Conservation (phyloP, 2,888 invertebrate species). For the Carpatolechia fugitivella region DNA sequence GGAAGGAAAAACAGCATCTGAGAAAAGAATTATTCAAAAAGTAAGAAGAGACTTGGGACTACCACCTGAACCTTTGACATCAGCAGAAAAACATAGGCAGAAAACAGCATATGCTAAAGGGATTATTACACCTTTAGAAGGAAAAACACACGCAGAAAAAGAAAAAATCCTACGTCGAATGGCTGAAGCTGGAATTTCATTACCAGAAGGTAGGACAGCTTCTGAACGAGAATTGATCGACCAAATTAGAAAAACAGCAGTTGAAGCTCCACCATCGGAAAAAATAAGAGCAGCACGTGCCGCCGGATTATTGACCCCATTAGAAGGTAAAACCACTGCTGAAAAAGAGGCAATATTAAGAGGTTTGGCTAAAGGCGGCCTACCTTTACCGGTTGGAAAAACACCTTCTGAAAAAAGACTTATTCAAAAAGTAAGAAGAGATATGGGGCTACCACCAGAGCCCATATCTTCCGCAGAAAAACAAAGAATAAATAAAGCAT, state of each 20-base stretch:
- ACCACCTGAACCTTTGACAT: slow-evolving; percentile 21
- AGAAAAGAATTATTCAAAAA: slow-evolving; percentile 33
- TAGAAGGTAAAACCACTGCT: slow-evolving; percentile 32
- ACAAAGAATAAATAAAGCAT: slow-evolving; percentile 23
- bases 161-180: slow-evolving; percentile 32
- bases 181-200: slow-evolving; percentile 29
- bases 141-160: slow-evolving; percentile 29
- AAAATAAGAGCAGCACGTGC: slow-evolving; percentile 25
- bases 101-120: slow-evolving; percentile 5
- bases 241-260: slow-evolving; percentile 7
- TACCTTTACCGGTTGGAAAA: slow-evolving; percentile 33
- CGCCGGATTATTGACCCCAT: slow-evolving; percentile 32
- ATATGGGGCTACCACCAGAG: slow-evolving; percentile 30
- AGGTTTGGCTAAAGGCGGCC: not conserved
- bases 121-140: slow-evolving; percentile 23
- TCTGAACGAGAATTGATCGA: slow-evolving; percentile 27
- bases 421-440: slow-evolving; percentile 25
- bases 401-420: slow-evolving; percentile 43
- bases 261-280: slow-evolving; percentile 18
- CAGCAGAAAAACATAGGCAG: slow-evolving; percentile 21
- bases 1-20: slow-evolving; percentile 38
- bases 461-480: slow-evolving; percentile 27
- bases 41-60: slow-evolving; percentile 17
- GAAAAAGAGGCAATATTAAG: slow-evolving; percentile 32
- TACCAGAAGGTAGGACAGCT: slow-evolving; percentile 34